Conservation (phyloP, 2,797 vertebrate genomes). For the Xenops minutus region DNA sequence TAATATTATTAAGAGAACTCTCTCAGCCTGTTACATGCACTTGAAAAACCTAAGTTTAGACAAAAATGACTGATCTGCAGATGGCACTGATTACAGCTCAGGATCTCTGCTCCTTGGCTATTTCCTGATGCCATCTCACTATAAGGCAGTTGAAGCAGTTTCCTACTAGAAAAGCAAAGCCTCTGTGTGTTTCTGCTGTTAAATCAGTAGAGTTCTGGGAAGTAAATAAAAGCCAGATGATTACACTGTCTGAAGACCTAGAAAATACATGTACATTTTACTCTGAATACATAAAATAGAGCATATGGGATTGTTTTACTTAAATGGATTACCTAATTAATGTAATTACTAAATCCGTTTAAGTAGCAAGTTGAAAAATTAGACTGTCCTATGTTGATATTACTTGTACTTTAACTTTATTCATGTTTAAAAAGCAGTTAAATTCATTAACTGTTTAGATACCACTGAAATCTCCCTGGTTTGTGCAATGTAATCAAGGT, state of each 20-base stretch:
- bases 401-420: not conserved
- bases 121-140: not conserved
- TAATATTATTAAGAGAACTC: not conserved
- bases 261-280: not conserved
- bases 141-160: not conserved
- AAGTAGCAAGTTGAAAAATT: conserved; percentile 14
- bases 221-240: conserved; percentile 36
- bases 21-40: not conserved
- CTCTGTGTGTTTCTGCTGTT: not conserved
- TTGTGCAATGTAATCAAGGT: not conserved
- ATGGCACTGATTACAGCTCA: not conserved
- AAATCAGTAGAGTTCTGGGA: not conserved
- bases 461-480: not conserved
- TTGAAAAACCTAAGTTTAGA: not conserved
- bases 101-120: not conserved
- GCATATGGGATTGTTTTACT: not conserved
- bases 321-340: conserved; percentile 19
- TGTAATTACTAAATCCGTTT: conserved; percentile 1
- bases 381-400: not conserved
- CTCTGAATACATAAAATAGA: not conserved
- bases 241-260: not conserved
- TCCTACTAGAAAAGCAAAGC: not conserved
- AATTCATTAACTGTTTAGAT: not conserved
- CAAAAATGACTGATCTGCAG: not conserved
- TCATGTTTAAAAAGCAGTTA: not conserved